Evolutionary conservation across 2,797 vertebrate genomes (phyloP).

Genomic region (Halcyon chelicuti): DNA sequence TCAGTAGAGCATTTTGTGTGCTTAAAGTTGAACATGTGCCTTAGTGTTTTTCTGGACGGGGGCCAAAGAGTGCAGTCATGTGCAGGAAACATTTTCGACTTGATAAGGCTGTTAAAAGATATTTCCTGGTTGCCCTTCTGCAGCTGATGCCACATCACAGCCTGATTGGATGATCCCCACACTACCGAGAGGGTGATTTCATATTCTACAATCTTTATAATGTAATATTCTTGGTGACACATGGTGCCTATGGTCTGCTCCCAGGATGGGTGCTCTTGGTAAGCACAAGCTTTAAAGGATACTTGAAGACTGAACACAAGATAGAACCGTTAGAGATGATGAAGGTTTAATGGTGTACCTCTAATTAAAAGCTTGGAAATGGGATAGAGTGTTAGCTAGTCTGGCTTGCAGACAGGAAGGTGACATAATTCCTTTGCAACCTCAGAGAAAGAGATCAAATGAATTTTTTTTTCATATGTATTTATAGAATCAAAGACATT

Average conservation of each 20-base stretch:
- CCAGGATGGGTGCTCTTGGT: neutral
- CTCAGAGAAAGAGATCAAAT: constrained; percentile 50
- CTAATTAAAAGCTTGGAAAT: neutral
- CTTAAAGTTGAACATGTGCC: constrained; percentile 48
- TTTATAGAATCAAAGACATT: constrained; percentile 44
- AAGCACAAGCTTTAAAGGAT: neutral
- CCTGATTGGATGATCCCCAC: neutral
- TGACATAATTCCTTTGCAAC: constrained; percentile 30
- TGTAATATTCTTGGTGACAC: neutral
- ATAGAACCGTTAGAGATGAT: neutral
- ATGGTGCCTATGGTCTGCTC: neutral
- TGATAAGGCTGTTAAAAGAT: constrained; percentile 55
- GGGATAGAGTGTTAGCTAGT: neutral
- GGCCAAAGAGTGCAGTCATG: constrained; percentile 8
- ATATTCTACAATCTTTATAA: neutral
- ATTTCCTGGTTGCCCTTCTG: constrained; percentile 44
- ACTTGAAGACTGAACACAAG: neutral
- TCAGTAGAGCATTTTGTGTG: constrained; percentile 43
- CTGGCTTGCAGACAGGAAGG: constrained; percentile 49
- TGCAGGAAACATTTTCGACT: constrained; percentile 51
- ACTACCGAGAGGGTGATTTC: neutral
- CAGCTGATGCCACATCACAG: constrained; percentile 46
- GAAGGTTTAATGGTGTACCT: neutral
- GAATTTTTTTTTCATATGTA: neutral
- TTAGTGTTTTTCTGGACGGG: constrained; percentile 46